These are phyloP conservation scores for Drosophila carrolli DNA, from an alignment of 1,140 invertebrate species.

Conservation along the genomic window DNA sequence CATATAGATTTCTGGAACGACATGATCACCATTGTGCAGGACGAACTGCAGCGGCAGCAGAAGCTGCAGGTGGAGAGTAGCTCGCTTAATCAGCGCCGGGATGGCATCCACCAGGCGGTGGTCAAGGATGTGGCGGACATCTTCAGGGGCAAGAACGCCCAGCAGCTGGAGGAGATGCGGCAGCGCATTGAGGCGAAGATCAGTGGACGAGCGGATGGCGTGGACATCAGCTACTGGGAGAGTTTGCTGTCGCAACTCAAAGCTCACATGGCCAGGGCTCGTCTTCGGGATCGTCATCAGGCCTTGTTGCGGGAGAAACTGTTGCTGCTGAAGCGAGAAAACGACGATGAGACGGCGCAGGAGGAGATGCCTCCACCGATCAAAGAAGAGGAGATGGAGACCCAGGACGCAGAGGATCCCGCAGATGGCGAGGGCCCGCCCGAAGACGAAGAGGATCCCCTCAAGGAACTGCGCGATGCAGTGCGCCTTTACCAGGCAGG, in stretches of 20 bases:
- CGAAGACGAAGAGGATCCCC: conserved; percentile 84
- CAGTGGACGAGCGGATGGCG: conserved; percentile 92
- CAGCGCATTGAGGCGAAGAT: conserved; percentile 96
- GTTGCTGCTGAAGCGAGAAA: conserved; percentile 93
- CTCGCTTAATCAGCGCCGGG: conserved; percentile 88
- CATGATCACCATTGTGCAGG: conserved; percentile 97
- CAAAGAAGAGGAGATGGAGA: conserved; percentile 25
- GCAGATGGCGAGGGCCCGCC: background rate
- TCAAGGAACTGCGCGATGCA: conserved; percentile 86
- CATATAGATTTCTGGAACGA: conserved; percentile 99
- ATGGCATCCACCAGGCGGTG: conserved; percentile 97
- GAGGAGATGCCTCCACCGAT: conserved; percentile 2
- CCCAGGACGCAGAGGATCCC: conserved; percentile 20
- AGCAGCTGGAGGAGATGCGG: conserved; percentile 93
- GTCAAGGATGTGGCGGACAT: conserved; percentile 93
- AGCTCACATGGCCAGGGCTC: conserved; percentile 97
- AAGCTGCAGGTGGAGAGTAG: conserved; percentile 88
- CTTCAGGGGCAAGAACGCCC: conserved; percentile 97
- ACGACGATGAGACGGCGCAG: conserved; percentile 63
- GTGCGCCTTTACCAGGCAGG: conserved; percentile 90
- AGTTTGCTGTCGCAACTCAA: conserved; percentile 96
- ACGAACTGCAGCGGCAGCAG: conserved; percentile 96
- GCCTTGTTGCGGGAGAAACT: conserved; percentile 96
- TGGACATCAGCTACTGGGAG: conserved; percentile 99
- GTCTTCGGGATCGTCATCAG: conserved; percentile 96